These are phyloP conservation scores for Sylvilagus bachmani DNA, from an alignment of 2,113 vertebrate genomes.

Conservation along the genomic window DNA sequence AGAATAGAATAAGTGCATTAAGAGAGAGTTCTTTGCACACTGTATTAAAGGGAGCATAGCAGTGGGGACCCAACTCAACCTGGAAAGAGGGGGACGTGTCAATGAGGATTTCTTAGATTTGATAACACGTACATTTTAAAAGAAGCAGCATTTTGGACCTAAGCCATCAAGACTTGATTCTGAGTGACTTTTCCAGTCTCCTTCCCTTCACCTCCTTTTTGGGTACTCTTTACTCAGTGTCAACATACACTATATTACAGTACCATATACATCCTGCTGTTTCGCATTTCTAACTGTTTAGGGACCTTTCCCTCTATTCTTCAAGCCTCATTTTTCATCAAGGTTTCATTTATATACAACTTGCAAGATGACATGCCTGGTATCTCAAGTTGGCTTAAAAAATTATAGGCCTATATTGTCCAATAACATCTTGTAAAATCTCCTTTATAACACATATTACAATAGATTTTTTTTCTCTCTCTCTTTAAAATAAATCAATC, in stretches of 20 bases:
- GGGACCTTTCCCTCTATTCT: background rate
- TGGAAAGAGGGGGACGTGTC: background rate
- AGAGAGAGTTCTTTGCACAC: background rate
- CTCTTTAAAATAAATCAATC: conserved; percentile 26
- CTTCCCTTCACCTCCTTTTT: background rate
- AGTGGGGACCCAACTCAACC: background rate
- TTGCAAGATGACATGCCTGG: background rate
- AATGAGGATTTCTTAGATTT: background rate
- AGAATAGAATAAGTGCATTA: background rate
- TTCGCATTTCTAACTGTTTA: background rate
- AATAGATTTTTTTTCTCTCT: background rate
- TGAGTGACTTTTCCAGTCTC: background rate
- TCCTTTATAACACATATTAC: background rate
- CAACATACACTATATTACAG: background rate
- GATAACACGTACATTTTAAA: background rate
- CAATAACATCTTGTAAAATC: background rate
- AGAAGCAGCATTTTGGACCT: background rate
- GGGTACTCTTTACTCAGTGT: background rate
- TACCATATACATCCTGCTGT: background rate
- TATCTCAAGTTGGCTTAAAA: background rate
- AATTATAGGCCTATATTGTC: background rate
- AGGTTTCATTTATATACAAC: background rate
- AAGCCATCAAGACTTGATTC: background rate
- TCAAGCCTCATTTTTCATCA: background rate
- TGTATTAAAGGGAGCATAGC: background rate